Conservation (phyloP, 2,113 vertebrate genomes). For the Eolophus roseicapilla region DNA sequence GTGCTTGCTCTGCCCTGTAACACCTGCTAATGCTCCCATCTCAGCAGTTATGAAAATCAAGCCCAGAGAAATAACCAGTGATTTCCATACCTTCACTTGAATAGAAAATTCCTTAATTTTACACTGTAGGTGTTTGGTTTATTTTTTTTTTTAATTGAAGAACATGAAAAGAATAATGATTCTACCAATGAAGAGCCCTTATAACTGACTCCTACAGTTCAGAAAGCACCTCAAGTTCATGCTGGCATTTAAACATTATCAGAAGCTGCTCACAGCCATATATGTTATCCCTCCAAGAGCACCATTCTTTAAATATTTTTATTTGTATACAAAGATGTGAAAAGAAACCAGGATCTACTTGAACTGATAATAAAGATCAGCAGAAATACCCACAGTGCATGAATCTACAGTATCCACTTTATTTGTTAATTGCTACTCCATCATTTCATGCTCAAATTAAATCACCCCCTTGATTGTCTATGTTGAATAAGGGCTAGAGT, state of each 20-base stretch:
- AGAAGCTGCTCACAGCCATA: not conserved
- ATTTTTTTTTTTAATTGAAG: not conserved
- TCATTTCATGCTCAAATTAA: not conserved
- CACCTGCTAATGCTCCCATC: not conserved
- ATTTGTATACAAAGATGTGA: not conserved
- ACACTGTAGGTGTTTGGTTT: not conserved
- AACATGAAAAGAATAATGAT: not conserved
- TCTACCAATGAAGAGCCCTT: not conserved
- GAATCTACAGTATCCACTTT: not conserved
- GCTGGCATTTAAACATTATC: not conserved
- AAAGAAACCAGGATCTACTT: not conserved
- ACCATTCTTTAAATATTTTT: not conserved
- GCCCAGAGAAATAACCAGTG: not conserved
- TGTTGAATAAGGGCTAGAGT: not conserved
- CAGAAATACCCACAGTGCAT: not conserved
- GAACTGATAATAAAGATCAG: not conserved
- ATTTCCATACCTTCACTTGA: not conserved
- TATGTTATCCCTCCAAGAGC: not conserved
- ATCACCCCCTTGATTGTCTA: not conserved
- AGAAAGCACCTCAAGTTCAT: not conserved
- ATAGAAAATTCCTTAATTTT: not conserved
- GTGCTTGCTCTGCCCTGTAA: constrained; percentile 14
- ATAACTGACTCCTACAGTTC: not conserved
- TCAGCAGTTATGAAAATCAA: not conserved
- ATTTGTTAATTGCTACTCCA: not conserved